These are phyloP conservation scores for Petrocephalus microphthalmus DNA, from an alignment of 2,113 vertebrate genomes.

Conservation along the genomic window DNA sequence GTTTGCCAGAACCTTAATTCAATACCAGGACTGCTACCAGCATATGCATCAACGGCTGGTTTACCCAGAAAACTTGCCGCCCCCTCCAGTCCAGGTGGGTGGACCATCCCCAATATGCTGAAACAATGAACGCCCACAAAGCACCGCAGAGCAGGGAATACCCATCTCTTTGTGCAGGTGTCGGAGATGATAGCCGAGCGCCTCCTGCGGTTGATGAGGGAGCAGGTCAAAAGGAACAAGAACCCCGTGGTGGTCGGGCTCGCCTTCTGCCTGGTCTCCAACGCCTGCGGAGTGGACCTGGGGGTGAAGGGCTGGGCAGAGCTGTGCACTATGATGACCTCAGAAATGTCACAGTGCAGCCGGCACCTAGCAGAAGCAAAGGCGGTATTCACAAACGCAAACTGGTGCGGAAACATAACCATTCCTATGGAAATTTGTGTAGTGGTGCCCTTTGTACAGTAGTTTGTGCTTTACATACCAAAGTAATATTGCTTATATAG, in stretches of 20 bases:
- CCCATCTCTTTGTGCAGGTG: constrained; percentile 29
- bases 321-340: constrained; percentile 50
- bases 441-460: not conserved
- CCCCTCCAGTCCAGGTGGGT: constrained; percentile 35
- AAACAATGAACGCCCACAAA: not conserved
- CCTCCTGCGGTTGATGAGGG: constrained; percentile 42
- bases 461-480: not conserved
- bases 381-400: fast-evolving
- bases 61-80: fast-evolving
- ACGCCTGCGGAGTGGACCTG: not conserved
- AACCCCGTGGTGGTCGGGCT: constrained; percentile 39
- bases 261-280: constrained; percentile 41
- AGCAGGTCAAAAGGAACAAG: not conserved
- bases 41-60: fast-evolving
- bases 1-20: not conserved
- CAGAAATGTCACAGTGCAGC: not conserved
- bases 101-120: not conserved
- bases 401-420: constrained; percentile 40
- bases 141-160: not conserved
- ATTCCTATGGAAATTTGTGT: constrained; percentile 1
- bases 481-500: too few relatives aligned
- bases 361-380: constrained; percentile 21
- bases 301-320: constrained; percentile 38
- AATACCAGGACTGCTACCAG: fast-evolving
- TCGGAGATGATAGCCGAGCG: constrained; percentile 37